Percentiles rank a stretch among this genome's conserved stretches.
These are phyloP conservation scores for Polyommatus iphigenia DNA, from an alignment of 2,888 invertebrate genomes.

Conservation along the genomic window DNA sequence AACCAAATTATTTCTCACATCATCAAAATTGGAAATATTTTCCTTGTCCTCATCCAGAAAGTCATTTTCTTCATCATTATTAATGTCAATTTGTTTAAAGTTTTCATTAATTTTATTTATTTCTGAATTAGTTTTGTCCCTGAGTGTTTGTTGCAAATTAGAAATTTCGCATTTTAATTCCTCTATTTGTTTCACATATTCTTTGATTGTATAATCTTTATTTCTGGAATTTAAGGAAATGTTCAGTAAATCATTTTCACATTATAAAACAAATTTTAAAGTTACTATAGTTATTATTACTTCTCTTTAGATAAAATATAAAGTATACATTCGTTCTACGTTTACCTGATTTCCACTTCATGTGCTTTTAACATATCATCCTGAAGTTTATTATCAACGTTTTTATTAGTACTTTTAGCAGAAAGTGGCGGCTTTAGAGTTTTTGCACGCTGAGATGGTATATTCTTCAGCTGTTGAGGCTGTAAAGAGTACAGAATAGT, in stretches of 20 bases:
- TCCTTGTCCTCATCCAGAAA: constrained; percentile 34
- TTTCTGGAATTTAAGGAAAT: constrained; percentile 54
- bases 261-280: constrained; percentile 6
- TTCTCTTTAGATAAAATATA: neutral
- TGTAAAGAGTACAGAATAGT: constrained; percentile 24
- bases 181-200: constrained; percentile 71
- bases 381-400: constrained; percentile 46
- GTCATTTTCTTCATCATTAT: constrained; percentile 37
- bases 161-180: constrained; percentile 65
- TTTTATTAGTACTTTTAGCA: constrained; percentile 45
- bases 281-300: no score
- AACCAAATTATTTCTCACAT: constrained; percentile 51
- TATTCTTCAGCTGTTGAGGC: constrained; percentile 61
- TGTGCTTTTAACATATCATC: constrained; percentile 67
- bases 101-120: constrained; percentile 50
- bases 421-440: constrained; percentile 52
- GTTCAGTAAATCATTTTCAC: neutral
- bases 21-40: constrained; percentile 40
- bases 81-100: constrained; percentile 42
- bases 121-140: constrained; percentile 46
- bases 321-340: neutral
- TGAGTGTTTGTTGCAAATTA: constrained; percentile 47
- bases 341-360: constrained; percentile 72
- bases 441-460: constrained; percentile 46
- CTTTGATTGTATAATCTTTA: constrained; percentile 67